Evolutionary conservation across 2,888 invertebrate species (phyloP), one percentile per base, ranked within the genome.

Genomic region (Rugalucina vietnamica): DNA sequence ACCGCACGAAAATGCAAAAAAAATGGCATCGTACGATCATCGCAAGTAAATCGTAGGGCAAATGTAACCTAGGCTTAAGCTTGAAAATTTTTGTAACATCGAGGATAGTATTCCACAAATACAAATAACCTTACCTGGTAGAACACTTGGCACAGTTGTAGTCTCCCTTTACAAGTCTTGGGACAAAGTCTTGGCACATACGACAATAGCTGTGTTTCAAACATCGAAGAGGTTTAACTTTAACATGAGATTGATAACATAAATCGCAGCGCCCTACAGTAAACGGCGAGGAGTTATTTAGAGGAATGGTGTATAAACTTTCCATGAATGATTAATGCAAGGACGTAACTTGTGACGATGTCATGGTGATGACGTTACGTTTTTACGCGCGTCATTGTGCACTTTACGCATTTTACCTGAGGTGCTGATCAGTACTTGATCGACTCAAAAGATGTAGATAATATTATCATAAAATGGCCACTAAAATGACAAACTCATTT

Each of bases 181-280:
- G 89, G 2, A 86, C 82, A 71, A 89, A 90, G n/a, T 88, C 84
- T 21, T 82, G 80, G 39, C 91, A 91, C 43, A 86, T 82, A 43
- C 84, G 77, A 57, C 91, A 91, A 65, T 84, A 89, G 74, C 87
- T 87, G 77, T 91, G 91, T 32, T 71, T 82, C 39, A 79, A 81
- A 73, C 91, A 91, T 1, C 60, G 36, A 10, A 91, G 72, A 4
- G 82, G 81, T 43, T 81, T 76, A 0, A 89, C 81, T 57, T 76
- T 84, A 1, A 88, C 85, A 12, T 80, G 80, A 0, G 71, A 69
- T 54, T 88, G 90, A 18, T 84, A 74, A 70, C 91, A 91, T 5
- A 91, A 71, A 74, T 90, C 82, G 75, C 91, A 91, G 29, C 79
- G 75, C 1, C 90, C 90, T 2, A n/a, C 36, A 8, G 18, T 36